Conservation (phyloP, 2,888 invertebrate species). For the Ellobium chinense region DNA sequence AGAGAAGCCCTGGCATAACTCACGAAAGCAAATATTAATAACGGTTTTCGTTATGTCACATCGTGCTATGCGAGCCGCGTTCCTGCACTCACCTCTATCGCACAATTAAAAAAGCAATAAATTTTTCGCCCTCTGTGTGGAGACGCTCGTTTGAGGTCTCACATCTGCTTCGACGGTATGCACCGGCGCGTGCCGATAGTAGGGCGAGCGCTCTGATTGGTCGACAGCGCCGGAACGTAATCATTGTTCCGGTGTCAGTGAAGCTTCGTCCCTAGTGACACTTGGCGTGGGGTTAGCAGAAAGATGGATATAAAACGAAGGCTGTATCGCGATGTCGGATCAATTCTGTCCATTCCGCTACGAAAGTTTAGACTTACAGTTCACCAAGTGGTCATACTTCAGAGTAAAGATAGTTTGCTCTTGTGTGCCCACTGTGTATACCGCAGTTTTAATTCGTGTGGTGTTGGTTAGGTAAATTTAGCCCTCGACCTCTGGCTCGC, state of each 20-base stretch:
- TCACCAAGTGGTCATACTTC: no score
- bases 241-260: constrained; percentile 49
- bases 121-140: neutral
- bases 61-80: neutral
- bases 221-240: constrained; percentile 39
- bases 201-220: constrained; percentile 40
- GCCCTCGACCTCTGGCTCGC: no score
- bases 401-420: no score
- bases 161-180: constrained; percentile 43
- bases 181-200: constrained; percentile 47
- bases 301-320: constrained; percentile 35
- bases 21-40: no score
- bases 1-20: no score
- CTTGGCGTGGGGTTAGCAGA: constrained; percentile 41
- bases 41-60: constrained; percentile 15
- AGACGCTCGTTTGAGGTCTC: constrained; percentile 5
- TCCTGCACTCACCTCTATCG: constrained; percentile 1
- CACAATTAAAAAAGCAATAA: constrained; percentile 38
- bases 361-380: no score
- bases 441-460: no score
- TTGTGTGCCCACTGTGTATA: no score
- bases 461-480: no score
- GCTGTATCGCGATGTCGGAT: constrained; percentile 39
- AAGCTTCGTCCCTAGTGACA: constrained; percentile 45
- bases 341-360: constrained; percentile 21